Conservation (phyloP, 2,113 vertebrate genomes). For the Guaruba guarouba region DNA sequence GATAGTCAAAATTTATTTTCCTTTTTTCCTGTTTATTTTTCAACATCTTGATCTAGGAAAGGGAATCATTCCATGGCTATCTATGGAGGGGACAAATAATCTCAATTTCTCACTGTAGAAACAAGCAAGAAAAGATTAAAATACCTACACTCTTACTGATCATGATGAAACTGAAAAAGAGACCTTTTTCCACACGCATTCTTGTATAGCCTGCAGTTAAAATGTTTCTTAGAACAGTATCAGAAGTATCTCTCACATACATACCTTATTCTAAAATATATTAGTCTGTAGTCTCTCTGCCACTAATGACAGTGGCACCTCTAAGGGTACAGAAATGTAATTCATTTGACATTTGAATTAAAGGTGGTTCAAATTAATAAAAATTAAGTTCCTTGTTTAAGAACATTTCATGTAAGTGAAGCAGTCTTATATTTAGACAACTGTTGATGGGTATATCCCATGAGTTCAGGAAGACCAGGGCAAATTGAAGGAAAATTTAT, state of each 20-base stretch:
- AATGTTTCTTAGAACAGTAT: background rate
- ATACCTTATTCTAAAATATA: background rate
- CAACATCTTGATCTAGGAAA: background rate
- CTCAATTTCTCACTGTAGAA: background rate
- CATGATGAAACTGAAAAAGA: background rate
- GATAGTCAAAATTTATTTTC: background rate
- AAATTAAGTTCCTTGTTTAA: background rate
- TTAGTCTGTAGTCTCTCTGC: background rate
- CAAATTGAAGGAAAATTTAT: background rate
- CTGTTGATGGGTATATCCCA: background rate
- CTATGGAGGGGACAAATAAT: background rate
- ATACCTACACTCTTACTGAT: background rate
- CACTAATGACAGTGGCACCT: background rate
- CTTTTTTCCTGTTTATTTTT: background rate
- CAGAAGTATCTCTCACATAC: background rate
- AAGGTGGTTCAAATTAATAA: background rate
- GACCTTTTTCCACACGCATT: background rate
- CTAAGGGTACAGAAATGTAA: background rate
- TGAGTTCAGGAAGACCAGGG: background rate
- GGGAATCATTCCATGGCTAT: background rate
- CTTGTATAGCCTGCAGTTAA: background rate
- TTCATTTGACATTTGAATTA: background rate
- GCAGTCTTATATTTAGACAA: background rate
- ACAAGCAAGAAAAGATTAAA: background rate
- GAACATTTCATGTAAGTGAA: background rate